These are phyloP conservation scores for Periphyllus acericola DNA, from an alignment of 2,888 invertebrate species.

Conservation along the genomic window DNA sequence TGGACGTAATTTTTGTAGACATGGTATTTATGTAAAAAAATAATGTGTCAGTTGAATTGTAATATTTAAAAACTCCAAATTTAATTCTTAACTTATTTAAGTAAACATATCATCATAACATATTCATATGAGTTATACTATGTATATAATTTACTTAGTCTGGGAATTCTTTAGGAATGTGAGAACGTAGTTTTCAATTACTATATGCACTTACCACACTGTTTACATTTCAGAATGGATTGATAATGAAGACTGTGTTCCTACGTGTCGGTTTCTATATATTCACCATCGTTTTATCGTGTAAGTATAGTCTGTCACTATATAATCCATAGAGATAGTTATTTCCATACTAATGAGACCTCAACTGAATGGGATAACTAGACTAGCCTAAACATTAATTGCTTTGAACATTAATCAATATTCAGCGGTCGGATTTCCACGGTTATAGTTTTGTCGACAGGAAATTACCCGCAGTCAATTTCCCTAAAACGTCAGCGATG, in stretches of 20 bases:
- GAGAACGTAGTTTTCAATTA: background rate
- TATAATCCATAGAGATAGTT: slow-evolving; percentile 2
- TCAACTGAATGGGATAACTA: slow-evolving; percentile 17
- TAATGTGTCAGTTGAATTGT: background rate
- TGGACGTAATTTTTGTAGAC: too few relatives aligned
- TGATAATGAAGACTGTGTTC: slow-evolving; percentile 48
- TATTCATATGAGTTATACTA: background rate
- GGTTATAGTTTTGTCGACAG: slow-evolving; percentile 33
- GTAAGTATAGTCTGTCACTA: slow-evolving; percentile 39
- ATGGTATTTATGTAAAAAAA: background rate
- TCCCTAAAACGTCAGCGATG: slow-evolving; percentile 10
- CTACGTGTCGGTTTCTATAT: slow-evolving; percentile 11
- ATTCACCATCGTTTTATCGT: slow-evolving; percentile 30
- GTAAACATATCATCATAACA: too few relatives aligned
- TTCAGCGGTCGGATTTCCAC: slow-evolving; percentile 42
- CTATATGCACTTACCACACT: background rate
- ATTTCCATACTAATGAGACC: slow-evolving; percentile 34
- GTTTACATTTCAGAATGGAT: slow-evolving; percentile 55
- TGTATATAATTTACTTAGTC: background rate
- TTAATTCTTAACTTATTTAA: background rate
- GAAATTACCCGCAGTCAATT: slow-evolving; percentile 53
- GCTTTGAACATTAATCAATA: slow-evolving; percentile 58
- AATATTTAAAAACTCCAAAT: background rate
- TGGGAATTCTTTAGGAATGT: background rate
- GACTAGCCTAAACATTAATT: slow-evolving; percentile 32